These are phyloP conservation scores for Spinus olivaceus DNA, from an alignment of 2,797 vertebrate genomes.

Conservation along the genomic window DNA sequence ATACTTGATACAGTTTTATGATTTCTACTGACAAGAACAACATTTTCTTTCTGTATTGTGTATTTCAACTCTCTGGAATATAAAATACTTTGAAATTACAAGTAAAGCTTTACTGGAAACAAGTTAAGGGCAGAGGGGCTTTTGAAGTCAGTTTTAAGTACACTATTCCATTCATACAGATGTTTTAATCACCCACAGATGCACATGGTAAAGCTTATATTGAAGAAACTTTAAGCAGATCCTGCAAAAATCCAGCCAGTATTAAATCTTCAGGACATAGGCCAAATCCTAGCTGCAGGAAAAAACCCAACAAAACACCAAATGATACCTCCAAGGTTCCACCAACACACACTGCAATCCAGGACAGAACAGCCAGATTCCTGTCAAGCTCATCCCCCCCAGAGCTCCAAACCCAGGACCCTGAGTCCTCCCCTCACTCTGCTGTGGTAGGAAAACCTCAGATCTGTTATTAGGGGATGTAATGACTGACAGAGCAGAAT, in stretches of 20 bases:
- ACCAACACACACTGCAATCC: background rate
- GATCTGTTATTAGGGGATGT: background rate
- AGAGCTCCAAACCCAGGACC: background rate
- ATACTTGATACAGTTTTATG: background rate
- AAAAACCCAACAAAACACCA: background rate
- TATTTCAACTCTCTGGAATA: conserved; percentile 15
- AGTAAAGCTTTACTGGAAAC: conserved; percentile 29
- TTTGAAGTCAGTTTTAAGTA: conserved; percentile 38
- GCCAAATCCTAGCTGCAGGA: background rate
- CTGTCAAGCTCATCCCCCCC: background rate
- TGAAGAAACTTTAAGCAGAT: background rate
- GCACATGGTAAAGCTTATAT: background rate
- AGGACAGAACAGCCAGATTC: background rate
- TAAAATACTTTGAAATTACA: conserved; percentile 25
- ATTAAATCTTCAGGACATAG: background rate
- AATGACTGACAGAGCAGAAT: background rate
- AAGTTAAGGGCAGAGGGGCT: conserved; percentile 9
- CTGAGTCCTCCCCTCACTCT: background rate
- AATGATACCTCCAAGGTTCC: background rate
- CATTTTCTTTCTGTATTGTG: background rate
- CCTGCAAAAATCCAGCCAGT: conserved; percentile 6
- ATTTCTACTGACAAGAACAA: background rate
- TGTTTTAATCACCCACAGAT: conserved; percentile 56
- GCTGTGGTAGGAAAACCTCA: background rate
- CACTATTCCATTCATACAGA: conserved; percentile 32